phyloP scores from a whole-genome alignment of 2,888 invertebrate species.

The Latheticus oryzae region DNA sequence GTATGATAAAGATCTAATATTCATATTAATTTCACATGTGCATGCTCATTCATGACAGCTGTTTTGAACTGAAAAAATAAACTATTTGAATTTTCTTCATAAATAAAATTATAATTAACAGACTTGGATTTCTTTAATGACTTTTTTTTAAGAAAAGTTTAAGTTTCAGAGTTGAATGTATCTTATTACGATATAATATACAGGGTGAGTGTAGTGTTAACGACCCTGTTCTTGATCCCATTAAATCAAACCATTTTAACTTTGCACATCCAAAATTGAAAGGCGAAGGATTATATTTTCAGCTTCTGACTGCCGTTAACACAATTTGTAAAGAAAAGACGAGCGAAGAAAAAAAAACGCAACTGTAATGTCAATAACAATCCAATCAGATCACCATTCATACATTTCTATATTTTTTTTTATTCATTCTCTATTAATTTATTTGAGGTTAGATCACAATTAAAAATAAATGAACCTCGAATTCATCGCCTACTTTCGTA shows the following conservation, averaged over 20 bases:
- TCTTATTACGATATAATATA: too few species aligned
- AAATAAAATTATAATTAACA: too few species aligned
- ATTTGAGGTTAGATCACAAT: slow-evolving; percentile 32
- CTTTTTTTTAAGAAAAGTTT: too few species aligned
- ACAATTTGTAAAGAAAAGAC: slow-evolving; percentile 1
- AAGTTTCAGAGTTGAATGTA: too few species aligned
- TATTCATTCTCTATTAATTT: too few species aligned
- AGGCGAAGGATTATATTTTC: slow-evolving; percentile 12
- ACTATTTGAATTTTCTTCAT: too few species aligned
- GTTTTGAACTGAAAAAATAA: too few species aligned
- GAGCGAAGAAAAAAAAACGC: slow-evolving; percentile 9
- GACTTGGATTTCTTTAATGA: too few species aligned
- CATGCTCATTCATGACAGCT: slow-evolving; percentile 4
- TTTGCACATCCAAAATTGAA: slow-evolving; percentile 18
- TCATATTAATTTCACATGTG: slow-evolving; percentile 13
- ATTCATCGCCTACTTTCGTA: slow-evolving; percentile 27
- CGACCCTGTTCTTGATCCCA: slow-evolving; percentile 14
- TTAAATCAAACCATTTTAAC: too few species aligned
- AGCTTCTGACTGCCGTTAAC: slow-evolving; percentile 22
- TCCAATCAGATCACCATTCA: slow-evolving; percentile 29
- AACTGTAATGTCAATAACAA: slow-evolving; percentile 29
- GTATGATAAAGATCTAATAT: slow-evolving; percentile 6
- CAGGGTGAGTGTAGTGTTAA: too few species aligned
- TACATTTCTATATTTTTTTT: too few species aligned
- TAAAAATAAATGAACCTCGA: slow-evolving; percentile 34